These are phyloP conservation scores for Toxotes chatareus DNA, from an alignment of 2,113 vertebrate genomes.

Conservation along the genomic window DNA sequence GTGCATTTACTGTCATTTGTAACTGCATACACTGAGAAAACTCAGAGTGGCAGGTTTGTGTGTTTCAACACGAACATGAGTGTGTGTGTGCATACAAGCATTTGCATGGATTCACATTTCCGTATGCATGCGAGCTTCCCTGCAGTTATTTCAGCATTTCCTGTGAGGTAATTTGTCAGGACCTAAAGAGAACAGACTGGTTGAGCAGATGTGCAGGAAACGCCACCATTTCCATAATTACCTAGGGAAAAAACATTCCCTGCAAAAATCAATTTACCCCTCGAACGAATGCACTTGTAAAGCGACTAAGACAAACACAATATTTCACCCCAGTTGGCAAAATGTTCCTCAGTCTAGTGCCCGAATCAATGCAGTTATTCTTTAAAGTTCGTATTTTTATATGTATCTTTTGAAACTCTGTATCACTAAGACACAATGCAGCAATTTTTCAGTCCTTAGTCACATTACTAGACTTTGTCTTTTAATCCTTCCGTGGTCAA, in stretches of 20 bases:
- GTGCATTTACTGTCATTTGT: slow-evolving; percentile 4
- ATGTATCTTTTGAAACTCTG: not conserved
- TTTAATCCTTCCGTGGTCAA: not conserved
- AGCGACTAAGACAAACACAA: slow-evolving; percentile 50
- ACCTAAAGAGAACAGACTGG: slow-evolving; percentile 53
- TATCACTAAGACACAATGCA: not conserved
- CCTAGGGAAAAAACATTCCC: slow-evolving; percentile 40
- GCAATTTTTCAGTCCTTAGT: not conserved
- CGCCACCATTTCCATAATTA: slow-evolving; percentile 60
- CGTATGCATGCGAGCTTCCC: not conserved
- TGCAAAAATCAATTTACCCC: slow-evolving; percentile 53
- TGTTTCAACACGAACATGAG: not conserved
- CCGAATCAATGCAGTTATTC: not conserved
- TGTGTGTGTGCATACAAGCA: not conserved
- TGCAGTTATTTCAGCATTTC: slow-evolving; percentile 43
- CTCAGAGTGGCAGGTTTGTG: not conserved
- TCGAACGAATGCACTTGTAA: slow-evolving; percentile 54
- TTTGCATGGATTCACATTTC: slow-evolving; percentile 3
- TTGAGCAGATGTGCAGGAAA: slow-evolving; percentile 62
- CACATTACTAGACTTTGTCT: not conserved
- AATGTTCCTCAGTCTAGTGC: slow-evolving; percentile 6
- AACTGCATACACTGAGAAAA: not conserved
- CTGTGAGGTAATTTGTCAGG: slow-evolving; percentile 51
- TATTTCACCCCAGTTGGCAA: not conserved
- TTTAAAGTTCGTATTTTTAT: not conserved